Conservation (phyloP, 2,888 invertebrate species). For the Acrobeloides nanus region DNA sequence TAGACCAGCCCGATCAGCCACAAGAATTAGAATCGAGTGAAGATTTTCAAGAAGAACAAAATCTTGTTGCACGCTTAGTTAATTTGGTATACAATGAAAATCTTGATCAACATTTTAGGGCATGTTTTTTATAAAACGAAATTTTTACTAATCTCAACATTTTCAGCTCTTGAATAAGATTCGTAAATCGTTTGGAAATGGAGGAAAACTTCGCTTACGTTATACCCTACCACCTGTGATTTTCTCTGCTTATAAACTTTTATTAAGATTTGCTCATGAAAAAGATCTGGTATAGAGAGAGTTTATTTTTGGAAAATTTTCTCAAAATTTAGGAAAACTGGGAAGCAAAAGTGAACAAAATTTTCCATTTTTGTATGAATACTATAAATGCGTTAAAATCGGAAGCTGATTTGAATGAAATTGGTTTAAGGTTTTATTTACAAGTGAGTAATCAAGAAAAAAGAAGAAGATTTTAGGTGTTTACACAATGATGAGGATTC, state of each 20-base stretch:
- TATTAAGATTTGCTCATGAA: constrained; percentile 25
- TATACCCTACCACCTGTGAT: constrained; percentile 82
- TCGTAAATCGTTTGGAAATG: constrained; percentile 79
- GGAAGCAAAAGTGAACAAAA: constrained; percentile 96
- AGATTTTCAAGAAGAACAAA: constrained; percentile 90
- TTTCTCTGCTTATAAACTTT: constrained; percentile 22
- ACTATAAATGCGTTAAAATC: constrained; percentile 80
- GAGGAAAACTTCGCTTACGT: constrained; percentile 77
- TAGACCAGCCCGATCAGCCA: constrained; percentile 73
- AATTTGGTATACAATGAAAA: constrained; percentile 58
- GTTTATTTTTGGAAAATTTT: not conserved
- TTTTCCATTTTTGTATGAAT: constrained; percentile 93
- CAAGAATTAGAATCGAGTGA: constrained; percentile 59
- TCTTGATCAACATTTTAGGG: constrained; percentile 61
- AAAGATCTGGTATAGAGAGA: constrained; percentile 20
- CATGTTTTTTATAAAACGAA: constrained; percentile 64
- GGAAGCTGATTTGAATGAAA: constrained; percentile 86
- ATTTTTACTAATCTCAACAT: constrained; percentile 59
- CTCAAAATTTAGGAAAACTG: constrained; percentile 71
- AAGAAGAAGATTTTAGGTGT: no score
- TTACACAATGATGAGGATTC: no score
- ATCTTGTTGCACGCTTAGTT: constrained; percentile 68
- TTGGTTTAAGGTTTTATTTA: constrained; percentile 83
- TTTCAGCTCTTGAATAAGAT: constrained; percentile 75
- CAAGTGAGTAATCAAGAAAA: no score